A percentile compares a stretch with the other conserved stretches of the same genome.
phyloP scores from a whole-genome alignment of 2,888 invertebrate species.

The Cephonodes hylas region DNA sequence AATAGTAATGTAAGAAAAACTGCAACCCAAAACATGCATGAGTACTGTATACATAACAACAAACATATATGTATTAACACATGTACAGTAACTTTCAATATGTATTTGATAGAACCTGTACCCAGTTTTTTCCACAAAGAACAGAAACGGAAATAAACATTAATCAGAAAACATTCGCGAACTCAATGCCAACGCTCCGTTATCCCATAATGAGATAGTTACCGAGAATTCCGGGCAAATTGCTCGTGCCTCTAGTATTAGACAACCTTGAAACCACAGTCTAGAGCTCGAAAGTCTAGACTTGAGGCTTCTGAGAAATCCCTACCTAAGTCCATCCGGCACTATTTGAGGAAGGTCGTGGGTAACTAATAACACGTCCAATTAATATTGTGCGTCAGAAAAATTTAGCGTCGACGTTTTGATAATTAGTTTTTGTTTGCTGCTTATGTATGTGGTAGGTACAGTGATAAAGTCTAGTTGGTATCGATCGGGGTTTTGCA shows the following conservation, averaged over 20 bases:
- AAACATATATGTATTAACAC: no score
- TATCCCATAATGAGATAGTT: background rate
- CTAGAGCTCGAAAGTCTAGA: conserved; percentile 30
- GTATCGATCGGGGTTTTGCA: no score
- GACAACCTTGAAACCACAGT: conserved; percentile 14
- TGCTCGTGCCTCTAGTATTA: background rate
- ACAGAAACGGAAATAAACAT: background rate
- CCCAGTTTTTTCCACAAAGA: background rate
- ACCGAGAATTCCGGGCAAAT: conserved; percentile 6
- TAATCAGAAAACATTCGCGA: background rate
- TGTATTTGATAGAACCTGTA: background rate
- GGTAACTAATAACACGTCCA: background rate
- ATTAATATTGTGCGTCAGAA: no score
- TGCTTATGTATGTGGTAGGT: no score
- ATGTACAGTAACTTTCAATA: no score
- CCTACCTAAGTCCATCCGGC: conserved; percentile 36
- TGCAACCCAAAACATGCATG: no score
- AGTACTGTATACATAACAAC: no score
- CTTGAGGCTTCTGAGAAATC: conserved; percentile 37
- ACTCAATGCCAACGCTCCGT: background rate
- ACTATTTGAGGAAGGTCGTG: conserved; percentile 22
- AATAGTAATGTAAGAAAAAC: no score
- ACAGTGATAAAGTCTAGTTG: no score
- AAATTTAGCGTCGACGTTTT: no score
- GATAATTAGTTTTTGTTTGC: no score